Evolutionary conservation across 2,797 vertebrate genomes (phyloP).

Genomic region (Notoglanidium macrostoma): DNA sequence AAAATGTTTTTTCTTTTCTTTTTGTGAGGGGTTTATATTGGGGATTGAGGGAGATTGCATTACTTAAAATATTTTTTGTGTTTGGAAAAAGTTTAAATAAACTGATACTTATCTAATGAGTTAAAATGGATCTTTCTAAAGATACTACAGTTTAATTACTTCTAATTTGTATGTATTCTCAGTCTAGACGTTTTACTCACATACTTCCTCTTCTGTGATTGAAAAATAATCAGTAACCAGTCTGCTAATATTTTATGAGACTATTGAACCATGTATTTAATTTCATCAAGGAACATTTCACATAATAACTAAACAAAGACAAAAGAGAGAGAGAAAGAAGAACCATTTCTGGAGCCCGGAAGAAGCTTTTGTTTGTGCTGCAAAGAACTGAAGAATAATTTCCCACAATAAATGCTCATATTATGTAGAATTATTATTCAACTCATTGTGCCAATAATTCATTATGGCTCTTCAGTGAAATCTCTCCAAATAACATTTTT

Average conservation of each 20-base stretch:
- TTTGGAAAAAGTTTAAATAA: not conserved
- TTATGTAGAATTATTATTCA: not conserved
- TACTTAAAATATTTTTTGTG: not conserved
- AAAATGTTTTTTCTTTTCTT: not conserved
- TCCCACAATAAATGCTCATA: not conserved
- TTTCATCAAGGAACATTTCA: not conserved
- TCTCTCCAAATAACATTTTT: not conserved
- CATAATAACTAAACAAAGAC: not conserved
- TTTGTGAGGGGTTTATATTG: not conserved
- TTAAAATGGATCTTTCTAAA: not conserved
- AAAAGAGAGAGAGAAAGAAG: not conserved
- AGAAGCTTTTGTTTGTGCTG: not conserved
- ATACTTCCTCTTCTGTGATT: not conserved
- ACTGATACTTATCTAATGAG: not conserved
- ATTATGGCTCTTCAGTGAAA: not conserved
- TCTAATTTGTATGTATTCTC: not conserved
- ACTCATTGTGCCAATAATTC: not conserved
- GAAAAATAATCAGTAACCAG: not conserved
- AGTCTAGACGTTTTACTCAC: not conserved
- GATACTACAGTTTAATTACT: not conserved
- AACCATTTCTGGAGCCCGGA: too few relatives aligned
- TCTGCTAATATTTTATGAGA: not conserved
- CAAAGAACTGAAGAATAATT: not conserved
- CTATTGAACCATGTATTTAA: not conserved
- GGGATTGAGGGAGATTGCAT: not conserved